Base-by-base conservation (phyloP, 2,113 vertebrate genomes). In the Paracanthobrama guichenoti region DNA sequence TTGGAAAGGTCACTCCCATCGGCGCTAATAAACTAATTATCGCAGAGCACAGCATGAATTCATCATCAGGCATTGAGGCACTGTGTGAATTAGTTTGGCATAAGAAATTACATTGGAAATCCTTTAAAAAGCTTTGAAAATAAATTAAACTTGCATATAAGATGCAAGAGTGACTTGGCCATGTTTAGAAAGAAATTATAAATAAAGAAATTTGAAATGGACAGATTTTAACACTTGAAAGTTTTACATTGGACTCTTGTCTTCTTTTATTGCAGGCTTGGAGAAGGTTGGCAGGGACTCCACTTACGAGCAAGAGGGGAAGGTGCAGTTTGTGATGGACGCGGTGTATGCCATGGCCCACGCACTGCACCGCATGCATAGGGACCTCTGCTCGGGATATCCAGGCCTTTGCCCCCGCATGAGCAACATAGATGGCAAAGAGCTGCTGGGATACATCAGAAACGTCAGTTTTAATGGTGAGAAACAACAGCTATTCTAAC, bases 321-420 rank as follows among this genome's bases (percentile, higher is more conserved):
- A 99, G 89, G 98, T 99, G 16, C 98, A 99, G 85, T 99, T 99
- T 90, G 98, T 99, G 83, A 98, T 99, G 86, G 98, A 99, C 62
- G 98, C 98, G 0, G 97, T 98, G 0, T 98, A 97, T 80, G 95
- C 97, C 87, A 97, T 99, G 97, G 97, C 98, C 26, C 96, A 98
- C 50, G 96, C 97, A 3, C 93, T 99, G 75, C 96, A 99, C 91
- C 96, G 93, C 85, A 97, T 99, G 96, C 97, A 99, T 85, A 96
- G 94, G 55, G 96, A 97, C 81, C 94, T 97, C 20, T 99, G 98
- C 59, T 92, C 94, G 9, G 97, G 97, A 1, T 95, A 92, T 84
- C 92, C 96, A 1, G 98, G 98, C 22, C 95, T 98, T 7, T 99
- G 98, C 81, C 94, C 96, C 0, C 94, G 92, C 86, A 99, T 99